Evolutionary conservation across 2,797 vertebrate genomes (phyloP).

Genomic region (Ctenosaura bakeri): DNA sequence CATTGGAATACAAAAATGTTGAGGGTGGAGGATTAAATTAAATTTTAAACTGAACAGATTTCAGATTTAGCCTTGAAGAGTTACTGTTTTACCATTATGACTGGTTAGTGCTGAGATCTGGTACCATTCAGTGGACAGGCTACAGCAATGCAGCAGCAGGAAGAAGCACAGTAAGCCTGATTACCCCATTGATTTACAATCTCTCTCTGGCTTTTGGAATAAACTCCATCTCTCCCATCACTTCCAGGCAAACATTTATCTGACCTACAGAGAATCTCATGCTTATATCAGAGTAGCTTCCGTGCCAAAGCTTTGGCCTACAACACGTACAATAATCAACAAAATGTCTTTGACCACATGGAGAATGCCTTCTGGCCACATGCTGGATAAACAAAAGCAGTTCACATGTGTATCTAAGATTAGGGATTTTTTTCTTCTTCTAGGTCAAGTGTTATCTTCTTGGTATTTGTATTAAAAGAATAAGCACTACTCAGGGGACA

Average conservation of each 20-base stretch:
- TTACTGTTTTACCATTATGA: not conserved
- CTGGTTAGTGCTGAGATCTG: not conserved
- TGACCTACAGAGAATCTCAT: not conserved
- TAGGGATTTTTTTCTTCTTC: not conserved
- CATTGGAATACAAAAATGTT: slow-evolving; percentile 10
- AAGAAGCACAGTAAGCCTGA: too few species aligned
- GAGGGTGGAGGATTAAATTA: not conserved
- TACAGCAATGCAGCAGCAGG: not conserved
- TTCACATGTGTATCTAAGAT: not conserved
- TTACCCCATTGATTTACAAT: not conserved
- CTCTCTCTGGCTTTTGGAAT: not conserved
- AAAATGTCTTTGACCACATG: not conserved
- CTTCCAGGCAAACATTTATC: not conserved
- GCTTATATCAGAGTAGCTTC: not conserved
- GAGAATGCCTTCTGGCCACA: not conserved
- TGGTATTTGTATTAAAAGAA: not conserved
- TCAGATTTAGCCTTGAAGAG: slow-evolving; percentile 38
- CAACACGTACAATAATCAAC: not conserved
- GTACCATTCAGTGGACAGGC: not conserved
- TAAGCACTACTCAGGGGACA: not conserved
- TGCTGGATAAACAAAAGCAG: not conserved
- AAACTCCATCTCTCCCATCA: not conserved
- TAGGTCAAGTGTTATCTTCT: not conserved
- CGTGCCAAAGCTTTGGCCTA: not conserved
- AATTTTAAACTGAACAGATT: not conserved